Percentiles rank a stretch among this genome's conserved stretches.
phyloP scores from a whole-genome alignment of 2,797 vertebrate species.

The Otus scops region DNA sequence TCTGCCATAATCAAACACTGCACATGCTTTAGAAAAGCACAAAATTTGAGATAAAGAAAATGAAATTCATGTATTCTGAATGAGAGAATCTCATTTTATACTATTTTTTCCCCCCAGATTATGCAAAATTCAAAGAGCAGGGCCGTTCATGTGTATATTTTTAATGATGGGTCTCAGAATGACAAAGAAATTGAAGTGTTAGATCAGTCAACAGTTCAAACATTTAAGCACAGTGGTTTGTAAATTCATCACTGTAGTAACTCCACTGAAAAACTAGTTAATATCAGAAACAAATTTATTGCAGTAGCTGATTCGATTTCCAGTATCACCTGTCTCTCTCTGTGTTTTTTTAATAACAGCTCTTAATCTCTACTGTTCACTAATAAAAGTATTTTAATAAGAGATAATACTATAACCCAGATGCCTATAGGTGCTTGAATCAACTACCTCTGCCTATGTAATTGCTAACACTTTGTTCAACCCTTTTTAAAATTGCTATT shows the following conservation, averaged over 20 bases:
- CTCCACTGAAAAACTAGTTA: background rate
- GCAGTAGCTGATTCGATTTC: background rate
- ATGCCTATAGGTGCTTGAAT: constrained; percentile 48
- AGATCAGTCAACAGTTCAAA: constrained; percentile 8
- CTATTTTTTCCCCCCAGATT: background rate
- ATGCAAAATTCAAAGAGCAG: constrained; percentile 7
- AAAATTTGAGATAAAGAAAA: background rate
- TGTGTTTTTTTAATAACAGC: background rate
- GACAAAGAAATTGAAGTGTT: constrained; percentile 31
- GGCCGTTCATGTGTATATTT: constrained; percentile 49
- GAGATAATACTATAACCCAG: constrained; percentile 15
- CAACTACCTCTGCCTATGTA: constrained; percentile 7
- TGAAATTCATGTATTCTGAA: constrained; percentile 7
- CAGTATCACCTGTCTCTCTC: background rate
- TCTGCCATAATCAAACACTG: background rate
- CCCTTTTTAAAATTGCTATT: constrained; percentile 41
- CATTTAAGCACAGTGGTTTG: constrained; percentile 16
- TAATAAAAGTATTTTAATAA: constrained; percentile 61
- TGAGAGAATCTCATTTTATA: background rate
- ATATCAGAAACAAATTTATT: background rate
- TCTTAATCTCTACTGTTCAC: constrained; percentile 18
- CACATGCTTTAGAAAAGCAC: background rate
- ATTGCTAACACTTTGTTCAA: constrained; percentile 44
- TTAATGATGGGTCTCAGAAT: constrained; percentile 37
- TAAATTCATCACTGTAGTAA: background rate